phyloP scores from a whole-genome alignment of 2,797 vertebrate genomes.

The Siniperca obscura region DNA sequence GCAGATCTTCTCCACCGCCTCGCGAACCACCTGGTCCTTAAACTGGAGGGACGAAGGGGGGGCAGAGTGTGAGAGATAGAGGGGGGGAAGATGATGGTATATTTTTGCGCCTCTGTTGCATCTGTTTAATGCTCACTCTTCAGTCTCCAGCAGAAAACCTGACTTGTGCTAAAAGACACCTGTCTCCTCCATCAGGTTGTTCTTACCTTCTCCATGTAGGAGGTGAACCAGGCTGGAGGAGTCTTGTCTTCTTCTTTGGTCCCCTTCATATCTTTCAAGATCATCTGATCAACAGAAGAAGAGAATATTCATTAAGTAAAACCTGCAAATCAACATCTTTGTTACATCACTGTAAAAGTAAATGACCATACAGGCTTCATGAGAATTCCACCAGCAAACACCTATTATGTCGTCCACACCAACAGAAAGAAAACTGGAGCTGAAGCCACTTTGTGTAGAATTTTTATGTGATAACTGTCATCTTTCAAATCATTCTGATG shows the following conservation, averaged over 20 bases:
- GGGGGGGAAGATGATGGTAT: not conserved
- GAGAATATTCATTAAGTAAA: not conserved
- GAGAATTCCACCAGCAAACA: not conserved
- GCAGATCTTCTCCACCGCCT: slow-evolving; percentile 95
- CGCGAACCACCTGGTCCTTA: slow-evolving; percentile 94
- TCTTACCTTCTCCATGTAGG: slow-evolving; percentile 94
- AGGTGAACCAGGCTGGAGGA: slow-evolving; percentile 95
- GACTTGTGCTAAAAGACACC: not conserved
- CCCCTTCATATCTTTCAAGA: slow-evolving; percentile 83
- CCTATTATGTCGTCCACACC: not conserved
- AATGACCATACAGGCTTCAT: not conserved
- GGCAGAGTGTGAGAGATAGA: not conserved
- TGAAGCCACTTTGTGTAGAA: not conserved
- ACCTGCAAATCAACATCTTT: not conserved
- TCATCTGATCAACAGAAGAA: slow-evolving; percentile 69
- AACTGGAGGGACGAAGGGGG: slow-evolving; percentile 82
- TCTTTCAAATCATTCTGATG: not conserved
- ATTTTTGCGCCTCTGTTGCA: not conserved
- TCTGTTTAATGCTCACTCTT: not conserved
- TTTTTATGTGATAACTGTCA: not conserved
- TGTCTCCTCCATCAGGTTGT: not conserved
- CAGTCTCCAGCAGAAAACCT: not conserved
- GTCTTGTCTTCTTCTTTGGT: slow-evolving; percentile 85
- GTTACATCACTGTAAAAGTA: not conserved
- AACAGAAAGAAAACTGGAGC: not conserved